Base-by-base conservation (phyloP, 2,797 vertebrate genomes). In the Arctocebus calabarensis region DNA sequence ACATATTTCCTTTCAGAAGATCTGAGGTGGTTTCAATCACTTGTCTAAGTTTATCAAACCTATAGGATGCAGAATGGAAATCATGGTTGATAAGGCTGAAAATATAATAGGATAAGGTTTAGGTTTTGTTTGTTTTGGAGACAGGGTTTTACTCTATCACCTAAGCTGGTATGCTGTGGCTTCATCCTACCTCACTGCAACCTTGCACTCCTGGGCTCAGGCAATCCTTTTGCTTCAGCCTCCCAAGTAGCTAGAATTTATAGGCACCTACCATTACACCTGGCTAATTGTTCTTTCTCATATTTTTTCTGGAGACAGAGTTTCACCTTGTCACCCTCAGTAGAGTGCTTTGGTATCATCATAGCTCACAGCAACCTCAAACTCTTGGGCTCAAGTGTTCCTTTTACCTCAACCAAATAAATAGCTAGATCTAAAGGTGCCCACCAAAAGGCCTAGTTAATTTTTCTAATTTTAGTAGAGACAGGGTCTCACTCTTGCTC, bases 391-490 rank as follows among this genome's bases (percentile, higher is more conserved):
- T 40, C 40, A 40, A 40, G 40, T 40, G 40, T 40, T 40, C 40
- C 40, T 40, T 40, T 40, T 40, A 40, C 40, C 40, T 40, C 40
- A 40, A 40, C 40, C 40, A 40, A 40, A 3, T 40, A 40, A 40
- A 40, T 48, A 48, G 45, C 45, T 48, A 11, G 45, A 12, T 48
- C 45, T 48, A 48, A 11, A 48, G 45, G 45, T 29, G 27, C 32
- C 27, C 0, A 0, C 62, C 29, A 64, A 12, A 13, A 7, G 0
- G 13, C 62, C 29, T 1, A 5, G 62, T 25, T 32, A 32, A 3
- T 32, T 64, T 64, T 64, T 64, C 61, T 64, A 64, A 14, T 32
- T 64, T 64, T 64, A 32, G 62, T 64, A 64, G 29, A 32, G 62
- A 32, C 0, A 3, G 62, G 62, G 27, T 32, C 29, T 14, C 14